phyloP scores from a whole-genome alignment of 2,888 invertebrate species.

The Drosophila paramelanica region DNA sequence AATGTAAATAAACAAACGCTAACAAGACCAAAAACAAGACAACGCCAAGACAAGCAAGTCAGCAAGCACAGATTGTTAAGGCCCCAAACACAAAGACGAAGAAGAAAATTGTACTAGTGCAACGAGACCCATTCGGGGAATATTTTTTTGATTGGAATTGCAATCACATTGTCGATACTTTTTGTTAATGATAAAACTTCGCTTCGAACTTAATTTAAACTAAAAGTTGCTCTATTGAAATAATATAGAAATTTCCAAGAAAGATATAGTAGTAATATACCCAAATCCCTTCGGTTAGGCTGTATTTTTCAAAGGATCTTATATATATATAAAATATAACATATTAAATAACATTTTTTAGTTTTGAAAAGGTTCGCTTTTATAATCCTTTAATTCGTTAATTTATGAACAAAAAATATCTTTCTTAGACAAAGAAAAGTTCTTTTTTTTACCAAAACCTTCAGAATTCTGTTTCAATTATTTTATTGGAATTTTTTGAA shows the following conservation, averaged over 20 bases:
- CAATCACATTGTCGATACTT: not conserved
- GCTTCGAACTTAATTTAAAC: not conserved
- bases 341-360: too few relatives aligned
- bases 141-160: conserved; percentile 10
- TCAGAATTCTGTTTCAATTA: too few relatives aligned
- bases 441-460: too few relatives aligned
- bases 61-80: conserved; percentile 36
- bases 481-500: too few relatives aligned
- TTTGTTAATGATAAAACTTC: not conserved
- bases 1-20: conserved; percentile 79
- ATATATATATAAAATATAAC: too few relatives aligned
- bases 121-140: conserved; percentile 15
- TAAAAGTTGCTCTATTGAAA: not conserved
- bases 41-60: conserved; percentile 35
- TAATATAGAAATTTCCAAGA: not conserved
- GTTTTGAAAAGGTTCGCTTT: too few relatives aligned
- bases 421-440: too few relatives aligned
- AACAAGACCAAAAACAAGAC: conserved; percentile 46
- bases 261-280: too few relatives aligned
- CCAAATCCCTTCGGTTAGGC: too few relatives aligned
- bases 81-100: conserved; percentile 3
- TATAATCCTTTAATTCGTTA: too few relatives aligned
- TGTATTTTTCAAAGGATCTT: too few relatives aligned
- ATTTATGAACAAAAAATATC: too few relatives aligned
- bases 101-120: conserved; percentile 6